These are phyloP conservation scores for Parnassius orleans DNA, from an alignment of 2,888 invertebrate genomes.

Conservation along the genomic window DNA sequence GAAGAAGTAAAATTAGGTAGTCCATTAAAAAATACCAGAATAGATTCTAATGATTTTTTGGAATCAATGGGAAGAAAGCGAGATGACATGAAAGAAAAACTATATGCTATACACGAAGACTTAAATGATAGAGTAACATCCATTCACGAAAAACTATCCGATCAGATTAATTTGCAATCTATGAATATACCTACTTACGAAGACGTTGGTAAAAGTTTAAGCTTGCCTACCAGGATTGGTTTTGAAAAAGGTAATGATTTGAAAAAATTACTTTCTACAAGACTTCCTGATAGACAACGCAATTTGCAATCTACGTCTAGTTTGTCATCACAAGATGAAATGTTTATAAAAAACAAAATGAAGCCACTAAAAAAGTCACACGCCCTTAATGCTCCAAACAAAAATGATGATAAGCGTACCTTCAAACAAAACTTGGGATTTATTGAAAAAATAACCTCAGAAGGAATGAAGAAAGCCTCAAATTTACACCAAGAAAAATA, in stretches of 20 bases:
- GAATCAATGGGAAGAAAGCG: constrained; percentile 46
- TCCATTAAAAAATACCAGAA: constrained; percentile 36
- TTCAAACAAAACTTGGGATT: constrained; percentile 4
- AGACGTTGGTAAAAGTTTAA: constrained; percentile 12
- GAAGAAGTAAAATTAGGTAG: constrained; percentile 34
- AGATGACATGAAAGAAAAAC: constrained; percentile 57
- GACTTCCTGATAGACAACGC: background rate
- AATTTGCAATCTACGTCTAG: background rate
- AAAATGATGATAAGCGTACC: background rate
- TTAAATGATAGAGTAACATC: constrained; percentile 57
- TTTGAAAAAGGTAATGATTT: constrained; percentile 11
- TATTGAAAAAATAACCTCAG: background rate
- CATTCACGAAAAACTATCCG: constrained; percentile 48
- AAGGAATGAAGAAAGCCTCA: constrained; percentile 4
- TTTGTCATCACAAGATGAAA: constrained; percentile 1
- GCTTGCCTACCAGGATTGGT: constrained; percentile 19
- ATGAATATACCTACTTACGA: constrained; percentile 27
- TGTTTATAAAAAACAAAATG: background rate
- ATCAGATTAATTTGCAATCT: constrained; percentile 38
- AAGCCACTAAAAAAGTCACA: background rate
- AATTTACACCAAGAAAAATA: constrained; percentile 2
- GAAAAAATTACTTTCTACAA: background rate
- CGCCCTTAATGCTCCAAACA: background rate
- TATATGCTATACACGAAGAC: constrained; percentile 56
- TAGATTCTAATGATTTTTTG: constrained; percentile 47